Evolutionary conservation across 1,140 invertebrate species (phyloP).

Genomic region (Eubasilissa regina): DNA sequence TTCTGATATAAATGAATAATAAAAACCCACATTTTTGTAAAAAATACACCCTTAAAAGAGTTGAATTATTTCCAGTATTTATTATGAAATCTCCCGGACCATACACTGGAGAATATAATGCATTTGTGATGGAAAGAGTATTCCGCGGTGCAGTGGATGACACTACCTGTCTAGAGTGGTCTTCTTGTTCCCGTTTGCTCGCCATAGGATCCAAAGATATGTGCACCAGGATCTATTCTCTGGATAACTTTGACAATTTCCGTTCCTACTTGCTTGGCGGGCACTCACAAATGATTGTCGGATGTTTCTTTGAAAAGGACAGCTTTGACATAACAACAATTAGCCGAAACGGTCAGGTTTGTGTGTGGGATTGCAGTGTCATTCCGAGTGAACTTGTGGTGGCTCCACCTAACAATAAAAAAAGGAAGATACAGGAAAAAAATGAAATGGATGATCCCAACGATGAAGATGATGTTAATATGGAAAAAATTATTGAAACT

Average conservation of each 20-base stretch:
- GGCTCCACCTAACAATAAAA: conserved; percentile 69
- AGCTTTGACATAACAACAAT: conserved; percentile 87
- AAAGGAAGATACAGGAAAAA: conserved; percentile 62
- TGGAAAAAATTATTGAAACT: conserved; percentile 71
- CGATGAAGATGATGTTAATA: conserved; percentile 68
- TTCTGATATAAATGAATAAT: too few species aligned
- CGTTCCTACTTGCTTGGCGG: conserved; percentile 81
- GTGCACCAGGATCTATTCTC: conserved; percentile 84
- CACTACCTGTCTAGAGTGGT: conserved; percentile 92
- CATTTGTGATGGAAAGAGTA: conserved; percentile 88
- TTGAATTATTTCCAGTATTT: conserved; percentile 76
- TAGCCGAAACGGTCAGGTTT: conserved; percentile 81
- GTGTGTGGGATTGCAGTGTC: conserved; percentile 91
- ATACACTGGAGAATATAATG: conserved; percentile 87
- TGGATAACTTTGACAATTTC: conserved; percentile 84
- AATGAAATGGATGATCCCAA: conserved; percentile 68
- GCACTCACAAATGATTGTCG: conserved; percentile 87
- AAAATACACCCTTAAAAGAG: too few species aligned
- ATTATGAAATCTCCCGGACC: conserved; percentile 89
- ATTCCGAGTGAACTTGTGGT: conserved; percentile 77
- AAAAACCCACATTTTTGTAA: too few species aligned
- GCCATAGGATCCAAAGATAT: conserved; percentile 91
- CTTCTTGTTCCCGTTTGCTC: conserved; percentile 89
- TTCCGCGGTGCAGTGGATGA: conserved; percentile 87
- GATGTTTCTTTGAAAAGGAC: conserved; percentile 90